Evolutionary conservation across 2,888 invertebrate genomes (phyloP).

Genomic region (Trachelus troglodyta): DNA sequence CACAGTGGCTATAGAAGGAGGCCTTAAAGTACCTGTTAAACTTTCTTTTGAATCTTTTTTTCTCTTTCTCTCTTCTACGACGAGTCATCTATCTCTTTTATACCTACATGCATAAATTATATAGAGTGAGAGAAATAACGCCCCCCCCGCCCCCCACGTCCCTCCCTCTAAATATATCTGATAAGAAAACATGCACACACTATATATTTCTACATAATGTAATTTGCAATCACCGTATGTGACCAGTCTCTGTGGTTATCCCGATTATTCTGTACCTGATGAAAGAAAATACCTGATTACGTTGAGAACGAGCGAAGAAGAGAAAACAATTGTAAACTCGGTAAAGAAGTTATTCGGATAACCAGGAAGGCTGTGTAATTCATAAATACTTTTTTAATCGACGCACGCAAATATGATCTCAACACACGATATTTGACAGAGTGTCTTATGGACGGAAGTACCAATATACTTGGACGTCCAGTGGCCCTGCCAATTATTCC

Average conservation of each 20-base stretch:
- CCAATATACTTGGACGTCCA: slow-evolving; percentile 16
- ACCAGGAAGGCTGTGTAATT: background rate
- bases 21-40: slow-evolving; percentile 13
- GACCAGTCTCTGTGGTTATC: background rate
- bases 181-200: slow-evolving; percentile 9
- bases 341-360: background rate
- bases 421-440: slow-evolving; percentile 46
- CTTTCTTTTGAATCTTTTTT: background rate
- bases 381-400: slow-evolving; percentile 25
- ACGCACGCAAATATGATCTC: slow-evolving; percentile 57
- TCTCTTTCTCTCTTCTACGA: background rate
- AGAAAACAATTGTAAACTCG: background rate
- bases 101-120: slow-evolving; percentile 19
- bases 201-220: slow-evolving; percentile 32
- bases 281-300: background rate
- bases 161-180: background rate
- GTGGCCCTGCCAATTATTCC: slow-evolving; percentile 44
- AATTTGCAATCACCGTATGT: slow-evolving; percentile 13
- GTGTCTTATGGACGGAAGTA: slow-evolving; percentile 27
- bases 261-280: background rate
- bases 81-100: background rate
- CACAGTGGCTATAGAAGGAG: slow-evolving; percentile 1
- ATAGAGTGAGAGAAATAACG: background rate
- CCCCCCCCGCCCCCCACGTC: background rate
- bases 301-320: background rate